Conservation (phyloP, 1,140 invertebrate genomes). For the Pygmarrhopalites habei region DNA sequence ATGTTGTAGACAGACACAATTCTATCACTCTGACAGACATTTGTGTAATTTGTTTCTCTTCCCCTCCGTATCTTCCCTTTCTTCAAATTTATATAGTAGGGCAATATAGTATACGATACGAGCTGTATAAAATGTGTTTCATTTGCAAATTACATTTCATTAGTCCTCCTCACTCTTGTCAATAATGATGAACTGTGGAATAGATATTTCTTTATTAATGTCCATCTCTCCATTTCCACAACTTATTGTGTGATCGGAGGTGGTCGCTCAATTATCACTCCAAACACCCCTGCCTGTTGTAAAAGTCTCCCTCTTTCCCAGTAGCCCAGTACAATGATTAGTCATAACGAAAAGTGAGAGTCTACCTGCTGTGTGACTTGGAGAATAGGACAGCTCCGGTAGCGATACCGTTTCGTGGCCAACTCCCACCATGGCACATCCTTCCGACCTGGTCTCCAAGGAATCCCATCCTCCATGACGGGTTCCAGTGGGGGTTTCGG, state of each 20-base stretch:
- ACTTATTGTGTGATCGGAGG: no score
- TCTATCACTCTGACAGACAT: neutral
- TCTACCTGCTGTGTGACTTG: slow-evolving; percentile 45
- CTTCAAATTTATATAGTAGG: neutral
- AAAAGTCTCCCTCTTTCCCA: no score
- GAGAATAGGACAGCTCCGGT: slow-evolving; percentile 62
- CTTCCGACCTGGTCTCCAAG: slow-evolving; percentile 48
- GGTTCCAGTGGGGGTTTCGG: slow-evolving; percentile 32
- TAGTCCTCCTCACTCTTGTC: no score
- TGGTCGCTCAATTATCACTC: no score
- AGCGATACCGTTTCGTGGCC: slow-evolving; percentile 63
- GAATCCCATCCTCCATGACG: slow-evolving; percentile 35
- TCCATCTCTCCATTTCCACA: no score
- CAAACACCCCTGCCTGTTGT: no score
- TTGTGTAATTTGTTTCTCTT: neutral
- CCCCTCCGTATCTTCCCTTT: neutral
- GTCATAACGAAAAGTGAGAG: neutral
- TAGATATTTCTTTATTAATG: no score
- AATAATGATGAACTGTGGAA: no score
- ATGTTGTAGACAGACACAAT: neutral
- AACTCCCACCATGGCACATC: slow-evolving; percentile 77
- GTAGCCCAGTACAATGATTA: neutral
- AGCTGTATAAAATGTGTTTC: no score
- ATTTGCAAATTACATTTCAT: no score
- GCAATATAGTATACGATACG: no score